Percentiles rank a stretch among this genome's conserved stretches.
phyloP scores from a whole-genome alignment of 2,797 vertebrate species.

The Melanotaenia boesemani region DNA sequence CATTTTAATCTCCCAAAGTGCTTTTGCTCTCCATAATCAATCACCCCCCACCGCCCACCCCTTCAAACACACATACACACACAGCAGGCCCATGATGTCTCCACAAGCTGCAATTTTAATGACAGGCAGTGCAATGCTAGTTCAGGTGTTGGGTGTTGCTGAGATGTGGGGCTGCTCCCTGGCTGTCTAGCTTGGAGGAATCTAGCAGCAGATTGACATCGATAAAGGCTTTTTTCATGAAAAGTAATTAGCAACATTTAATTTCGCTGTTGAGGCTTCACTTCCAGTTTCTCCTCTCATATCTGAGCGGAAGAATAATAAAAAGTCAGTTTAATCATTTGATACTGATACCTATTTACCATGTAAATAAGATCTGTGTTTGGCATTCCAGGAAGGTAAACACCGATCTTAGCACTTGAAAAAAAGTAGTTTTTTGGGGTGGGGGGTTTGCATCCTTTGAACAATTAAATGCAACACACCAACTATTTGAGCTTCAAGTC shows the following conservation, averaged over 20 bases:
- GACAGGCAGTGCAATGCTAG: constrained; percentile 28
- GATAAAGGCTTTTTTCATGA: constrained; percentile 28
- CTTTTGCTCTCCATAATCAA: constrained; percentile 74
- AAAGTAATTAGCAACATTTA: constrained; percentile 33
- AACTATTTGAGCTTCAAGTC: neutral
- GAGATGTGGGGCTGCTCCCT: constrained; percentile 32
- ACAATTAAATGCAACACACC: neutral
- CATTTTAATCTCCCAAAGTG: constrained; percentile 81
- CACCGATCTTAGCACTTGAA: too few relatives aligned
- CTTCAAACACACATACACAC: constrained; percentile 33
- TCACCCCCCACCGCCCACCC: constrained; percentile 52
- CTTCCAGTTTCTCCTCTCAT: constrained; percentile 4
- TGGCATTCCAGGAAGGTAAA: neutral
- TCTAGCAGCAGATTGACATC: constrained; percentile 6
- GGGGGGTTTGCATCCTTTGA: neutral
- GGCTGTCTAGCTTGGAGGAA: constrained; percentile 9
- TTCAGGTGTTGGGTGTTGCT: constrained; percentile 30
- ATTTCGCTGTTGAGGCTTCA: constrained; percentile 6
- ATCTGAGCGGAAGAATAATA: neutral
- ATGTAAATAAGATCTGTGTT: neutral
- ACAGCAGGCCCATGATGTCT: constrained; percentile 50
- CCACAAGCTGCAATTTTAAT: constrained; percentile 58
- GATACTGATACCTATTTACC: constrained; percentile 5
- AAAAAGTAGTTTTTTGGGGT: too few relatives aligned
- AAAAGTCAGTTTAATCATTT: constrained; percentile 5